phyloP scores from a whole-genome alignment of 2,797 vertebrate species.

The Iguana delicatissima region DNA sequence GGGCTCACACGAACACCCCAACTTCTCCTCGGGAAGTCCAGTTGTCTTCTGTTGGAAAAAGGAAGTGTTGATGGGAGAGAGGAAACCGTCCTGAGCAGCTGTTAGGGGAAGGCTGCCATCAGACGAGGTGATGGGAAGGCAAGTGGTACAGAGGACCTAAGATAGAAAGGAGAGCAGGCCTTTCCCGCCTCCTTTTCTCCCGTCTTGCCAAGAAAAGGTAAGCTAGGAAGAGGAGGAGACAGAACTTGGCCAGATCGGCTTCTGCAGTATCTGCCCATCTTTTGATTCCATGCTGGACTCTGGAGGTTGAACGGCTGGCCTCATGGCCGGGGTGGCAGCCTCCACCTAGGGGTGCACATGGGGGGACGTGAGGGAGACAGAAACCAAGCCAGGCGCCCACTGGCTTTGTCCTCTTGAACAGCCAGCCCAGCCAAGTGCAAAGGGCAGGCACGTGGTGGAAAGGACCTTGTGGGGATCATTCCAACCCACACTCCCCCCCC shows the following conservation, averaged over 20 bases:
- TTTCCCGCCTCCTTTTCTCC: not conserved
- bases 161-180: conserved; percentile 26
- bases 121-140: not conserved
- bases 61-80: conserved; percentile 19
- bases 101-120: not conserved
- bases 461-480: not conserved
- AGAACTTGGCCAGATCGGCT: not conserved
- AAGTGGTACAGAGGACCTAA: rapidly evolving
- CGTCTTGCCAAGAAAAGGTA: not conserved
- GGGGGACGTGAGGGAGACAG: not conserved
- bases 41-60: not conserved
- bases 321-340: not conserved
- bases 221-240: rapidly evolving
- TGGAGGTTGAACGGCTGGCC: no score
- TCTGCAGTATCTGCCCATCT: not conserved
- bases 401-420: not conserved
- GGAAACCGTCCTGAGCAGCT: not conserved
- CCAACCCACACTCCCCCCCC: no score
- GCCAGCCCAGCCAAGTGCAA: not conserved
- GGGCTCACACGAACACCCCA: not conserved
- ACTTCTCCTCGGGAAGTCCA: not conserved
- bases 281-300: no score
- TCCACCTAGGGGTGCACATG: no score
- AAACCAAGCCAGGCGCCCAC: no score
- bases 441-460: not conserved